Base-by-base conservation (phyloP, 2,888 invertebrate species). In the Eurytoma californica region DNA sequence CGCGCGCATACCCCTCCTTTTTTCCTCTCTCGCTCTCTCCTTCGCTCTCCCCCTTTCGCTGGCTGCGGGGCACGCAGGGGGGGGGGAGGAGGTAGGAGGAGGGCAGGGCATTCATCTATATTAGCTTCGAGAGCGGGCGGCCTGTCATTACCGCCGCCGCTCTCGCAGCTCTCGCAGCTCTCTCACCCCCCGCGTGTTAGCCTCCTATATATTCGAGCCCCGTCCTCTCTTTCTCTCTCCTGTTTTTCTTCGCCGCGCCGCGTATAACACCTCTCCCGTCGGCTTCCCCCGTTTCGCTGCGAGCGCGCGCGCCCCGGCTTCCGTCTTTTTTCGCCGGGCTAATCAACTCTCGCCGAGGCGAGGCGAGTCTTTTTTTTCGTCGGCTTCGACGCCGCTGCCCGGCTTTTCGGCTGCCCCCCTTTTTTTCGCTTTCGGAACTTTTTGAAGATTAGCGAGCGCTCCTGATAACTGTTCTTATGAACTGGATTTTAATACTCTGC, bases 101-200 rank as follows among this genome's bases (percentile, higher is more conserved):
- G 77, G 77, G 88, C 88, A 88, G 88, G 86, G 90, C 90, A 90
- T 90, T 90, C 90, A 89, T 90, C 89, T 90, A 89, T 90, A 90
- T 90, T 90, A 90, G 90, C 90, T 90, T 87, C 90, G 89, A 90
- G 87, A 90, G 88, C 89, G 88, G 79, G 63, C 88, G 90, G 90
- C 88, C 90, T 90, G 90, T 90, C 90, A 90, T 90, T 90, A 90
- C 90, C 88, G 87, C 84, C 81, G 81, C 82, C 83, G 83, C 85
- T 82, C 80, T 79, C 55, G 60, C 63, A 60, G 47, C 77, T 74
- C 73, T 67, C 77, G 58, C 76, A 79, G 65, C 58, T 68, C 76
- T 68, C 83, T 80, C 80, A 58, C 60, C 67, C 67, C 67, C 72
- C 49, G 66, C 66, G 53, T 63, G 69, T 69, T 57, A 60, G 2